Conservation (phyloP, 2,113 vertebrate species). For the Chaetops frenatus region DNA sequence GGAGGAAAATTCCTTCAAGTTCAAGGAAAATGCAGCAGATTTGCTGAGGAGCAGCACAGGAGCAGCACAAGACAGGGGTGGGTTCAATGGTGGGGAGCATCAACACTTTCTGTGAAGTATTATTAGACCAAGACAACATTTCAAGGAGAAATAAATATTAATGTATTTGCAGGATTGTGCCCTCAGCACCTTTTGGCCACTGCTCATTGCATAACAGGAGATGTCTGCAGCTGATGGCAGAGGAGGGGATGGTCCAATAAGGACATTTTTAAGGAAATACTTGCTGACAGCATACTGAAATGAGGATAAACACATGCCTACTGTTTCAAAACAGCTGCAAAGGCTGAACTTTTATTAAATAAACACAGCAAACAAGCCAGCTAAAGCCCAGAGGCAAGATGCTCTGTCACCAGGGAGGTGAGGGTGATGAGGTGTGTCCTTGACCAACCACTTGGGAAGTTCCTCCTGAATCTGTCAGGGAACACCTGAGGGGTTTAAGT, state of each 20-base stretch:
- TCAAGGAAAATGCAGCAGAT: not conserved
- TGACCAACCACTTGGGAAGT: not conserved
- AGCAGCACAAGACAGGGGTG: not conserved
- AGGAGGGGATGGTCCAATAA: not conserved
- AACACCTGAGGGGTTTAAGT: not conserved
- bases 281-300: slow-evolving; percentile 3
- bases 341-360: not conserved
- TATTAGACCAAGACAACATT: not conserved
- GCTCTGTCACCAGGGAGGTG: slow-evolving; percentile 8
- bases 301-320: slow-evolving; percentile 42
- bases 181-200: not conserved
- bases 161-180: not conserved
- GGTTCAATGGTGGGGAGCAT: not conserved
- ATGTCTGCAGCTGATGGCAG: not conserved
- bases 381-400: slow-evolving; percentile 12
- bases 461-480: not conserved
- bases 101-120: not conserved
- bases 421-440: slow-evolving; percentile 22
- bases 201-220: not conserved
- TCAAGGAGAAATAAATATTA: not conserved
- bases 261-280: not conserved
- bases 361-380: not conserved
- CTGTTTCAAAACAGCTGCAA: not conserved
- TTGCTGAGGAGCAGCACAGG: not conserved
- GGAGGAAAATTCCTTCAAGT: not conserved